These are phyloP conservation scores for Diplosoma virens DNA, from an alignment of 23 tunicate genomes.

Conservation along the genomic window DNA sequence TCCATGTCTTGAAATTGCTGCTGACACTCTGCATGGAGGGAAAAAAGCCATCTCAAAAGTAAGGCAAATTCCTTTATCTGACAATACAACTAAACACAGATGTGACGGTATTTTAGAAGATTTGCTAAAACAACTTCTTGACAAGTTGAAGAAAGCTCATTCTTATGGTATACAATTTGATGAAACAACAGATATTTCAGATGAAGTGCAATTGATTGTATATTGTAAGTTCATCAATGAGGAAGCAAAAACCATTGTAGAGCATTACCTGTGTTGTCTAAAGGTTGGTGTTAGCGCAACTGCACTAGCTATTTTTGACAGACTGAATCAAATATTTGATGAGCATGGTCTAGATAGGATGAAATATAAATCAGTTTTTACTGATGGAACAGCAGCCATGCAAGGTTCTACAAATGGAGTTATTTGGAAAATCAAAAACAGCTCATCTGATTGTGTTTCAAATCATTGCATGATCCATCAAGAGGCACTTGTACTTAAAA, in stretches of 20 bases:
- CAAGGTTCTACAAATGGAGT: no score
- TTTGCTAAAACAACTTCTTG: slow-evolving; percentile 8
- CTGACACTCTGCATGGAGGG: no score
- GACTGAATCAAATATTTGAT: background rate
- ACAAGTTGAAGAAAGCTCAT: slow-evolving; percentile 19
- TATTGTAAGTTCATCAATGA: slow-evolving; percentile 20
- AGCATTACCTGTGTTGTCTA: no score
- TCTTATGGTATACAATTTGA: slow-evolving; percentile 37
- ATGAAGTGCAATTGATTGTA: slow-evolving; percentile 36
- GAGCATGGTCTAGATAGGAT: background rate
- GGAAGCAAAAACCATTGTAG: no score
- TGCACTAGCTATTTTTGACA: background rate
- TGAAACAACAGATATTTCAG: slow-evolving; percentile 56
- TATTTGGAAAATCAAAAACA: background rate
- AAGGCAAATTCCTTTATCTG: no score
- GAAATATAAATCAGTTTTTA: background rate
- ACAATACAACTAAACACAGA: slow-evolving; percentile 19
- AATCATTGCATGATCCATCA: slow-evolving; percentile 26
- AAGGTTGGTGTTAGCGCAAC: background rate
- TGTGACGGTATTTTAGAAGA: slow-evolving; percentile 22
- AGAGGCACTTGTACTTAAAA: no score
- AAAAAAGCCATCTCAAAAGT: no score
- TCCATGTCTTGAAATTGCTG: no score
- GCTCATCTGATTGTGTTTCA: slow-evolving; percentile 7
- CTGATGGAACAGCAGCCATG: slow-evolving; percentile 23